Conservation (phyloP, 2,888 invertebrate genomes). For the Cantharis rufa region DNA sequence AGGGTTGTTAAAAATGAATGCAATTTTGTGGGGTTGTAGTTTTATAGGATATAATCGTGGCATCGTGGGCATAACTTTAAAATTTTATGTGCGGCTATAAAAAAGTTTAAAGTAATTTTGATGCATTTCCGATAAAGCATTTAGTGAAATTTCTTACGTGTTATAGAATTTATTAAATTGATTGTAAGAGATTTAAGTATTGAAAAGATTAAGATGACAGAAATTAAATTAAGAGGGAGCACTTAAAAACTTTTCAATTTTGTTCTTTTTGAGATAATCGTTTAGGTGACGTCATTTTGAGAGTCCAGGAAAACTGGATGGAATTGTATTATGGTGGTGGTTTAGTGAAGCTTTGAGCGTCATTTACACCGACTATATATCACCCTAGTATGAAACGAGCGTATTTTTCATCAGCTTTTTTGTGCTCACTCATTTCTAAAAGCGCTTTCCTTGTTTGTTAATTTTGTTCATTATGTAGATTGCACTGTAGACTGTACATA, state of each 20-base stretch:
- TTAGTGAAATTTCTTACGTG: not conserved
- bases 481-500: constrained; percentile 25
- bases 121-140: not conserved
- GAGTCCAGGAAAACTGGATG: constrained; percentile 8
- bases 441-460: constrained; percentile 19
- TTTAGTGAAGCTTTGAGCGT: constrained; percentile 42
- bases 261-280: constrained; percentile 33
- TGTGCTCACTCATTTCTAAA: constrained; percentile 18
- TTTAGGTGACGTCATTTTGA: constrained; percentile 34
- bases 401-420: constrained; percentile 42
- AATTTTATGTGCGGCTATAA: constrained; percentile 7
- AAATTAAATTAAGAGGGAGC: constrained; percentile 38
- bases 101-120: constrained; percentile 6
- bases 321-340: constrained; percentile 22
- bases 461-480: constrained; percentile 24
- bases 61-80: constrained; percentile 5
- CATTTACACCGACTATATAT: constrained; percentile 46
- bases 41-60: not conserved
- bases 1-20: constrained; percentile 8
- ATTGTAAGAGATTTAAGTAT: constrained; percentile 7
- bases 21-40: constrained; percentile 5
- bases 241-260: not conserved
- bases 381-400: constrained; percentile 41
- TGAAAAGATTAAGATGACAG: constrained; percentile 27
- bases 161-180: constrained; percentile 7